phyloP scores from a whole-genome alignment of 2,113 vertebrate genomes.

The Meriones unguiculatus region DNA sequence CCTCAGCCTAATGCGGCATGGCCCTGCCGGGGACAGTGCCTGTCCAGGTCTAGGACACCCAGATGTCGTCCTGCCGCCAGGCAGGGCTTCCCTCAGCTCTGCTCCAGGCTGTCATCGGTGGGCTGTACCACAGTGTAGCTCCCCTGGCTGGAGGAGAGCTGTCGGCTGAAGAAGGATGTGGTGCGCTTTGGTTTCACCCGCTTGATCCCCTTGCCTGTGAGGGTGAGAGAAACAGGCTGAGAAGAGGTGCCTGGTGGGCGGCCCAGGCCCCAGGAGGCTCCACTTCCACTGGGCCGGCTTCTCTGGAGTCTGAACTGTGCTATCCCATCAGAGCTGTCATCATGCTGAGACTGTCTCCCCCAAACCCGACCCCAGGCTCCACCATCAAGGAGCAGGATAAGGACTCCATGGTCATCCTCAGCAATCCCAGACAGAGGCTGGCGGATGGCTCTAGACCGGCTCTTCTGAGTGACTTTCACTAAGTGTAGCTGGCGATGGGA shows the following conservation, averaged over 20 bases:
- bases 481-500: not conserved
- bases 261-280: not conserved
- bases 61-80: not conserved
- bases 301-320: not conserved
- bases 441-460: not conserved
- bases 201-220: slow-evolving; percentile 93
- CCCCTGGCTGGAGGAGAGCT: slow-evolving; percentile 83
- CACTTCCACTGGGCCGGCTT: rapidly evolving
- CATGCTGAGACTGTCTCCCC: not conserved
- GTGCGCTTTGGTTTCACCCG: slow-evolving; percentile 94
- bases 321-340: not conserved
- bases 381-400: not conserved
- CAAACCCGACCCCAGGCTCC: not conserved
- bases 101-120: slow-evolving; percentile 88
- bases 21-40: not conserved
- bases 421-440: not conserved
- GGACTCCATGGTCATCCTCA: not conserved
- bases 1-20: not conserved
- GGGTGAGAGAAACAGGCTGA: not conserved
- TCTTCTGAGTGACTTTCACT: not conserved
- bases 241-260: rapidly evolving
- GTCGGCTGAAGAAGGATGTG: slow-evolving; percentile 93
- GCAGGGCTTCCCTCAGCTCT: slow-evolving; percentile 84
- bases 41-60: not conserved
- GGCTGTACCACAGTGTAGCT: slow-evolving; percentile 91